Evolutionary conservation across 2,797 vertebrate genomes (phyloP), one percentile per base, ranked within the genome.

Genomic region (Antennarius maculatus): DNA sequence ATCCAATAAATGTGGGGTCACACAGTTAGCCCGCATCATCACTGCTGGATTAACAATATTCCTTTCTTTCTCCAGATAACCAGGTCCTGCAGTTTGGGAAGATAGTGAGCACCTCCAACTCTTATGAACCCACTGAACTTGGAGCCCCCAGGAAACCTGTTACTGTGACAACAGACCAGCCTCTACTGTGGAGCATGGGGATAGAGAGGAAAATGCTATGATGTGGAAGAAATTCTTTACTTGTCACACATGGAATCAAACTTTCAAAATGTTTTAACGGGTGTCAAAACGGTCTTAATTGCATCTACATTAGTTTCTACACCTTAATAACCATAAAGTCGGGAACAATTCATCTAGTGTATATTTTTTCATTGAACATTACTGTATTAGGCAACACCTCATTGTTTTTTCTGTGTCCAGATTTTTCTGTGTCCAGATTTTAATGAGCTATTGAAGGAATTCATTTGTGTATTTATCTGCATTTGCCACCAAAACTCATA

Each of bases 41-140:
- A 23, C 2, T 23, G 23, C 23, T 23, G 23, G 23, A 45, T 16
- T 45, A 6, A 45, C 14, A 15, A 15, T 14, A 45, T 45, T 49
- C 17, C 79, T 47, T 55, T 16, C 8, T 67, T 54, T 77, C 41
- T 86, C 45, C 84, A 95, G 94, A 91, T 61, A 81, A 93, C 53
- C 81, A 92, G 11, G 47, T 89, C 51, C 72, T 95, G 76, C 86
- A 92, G 82, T 95, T 95, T 71, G 93, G 93, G 57, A 88, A 79
- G 58, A 87, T 94, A 3, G 91, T 94, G 29, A 94, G 93, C 86
- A 95, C 94, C 45, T 94, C 93, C 28, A 95, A 95, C 84, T 87
- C 93, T 15, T 94, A 91, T 0, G 92, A 93, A 75, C 79, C 86
- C 0, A 80, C 80, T 0, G 66, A 64, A 2, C 69, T 81, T 0